Base-by-base conservation (phyloP, 2,888 invertebrate genomes). In the Sipha maydis region DNA sequence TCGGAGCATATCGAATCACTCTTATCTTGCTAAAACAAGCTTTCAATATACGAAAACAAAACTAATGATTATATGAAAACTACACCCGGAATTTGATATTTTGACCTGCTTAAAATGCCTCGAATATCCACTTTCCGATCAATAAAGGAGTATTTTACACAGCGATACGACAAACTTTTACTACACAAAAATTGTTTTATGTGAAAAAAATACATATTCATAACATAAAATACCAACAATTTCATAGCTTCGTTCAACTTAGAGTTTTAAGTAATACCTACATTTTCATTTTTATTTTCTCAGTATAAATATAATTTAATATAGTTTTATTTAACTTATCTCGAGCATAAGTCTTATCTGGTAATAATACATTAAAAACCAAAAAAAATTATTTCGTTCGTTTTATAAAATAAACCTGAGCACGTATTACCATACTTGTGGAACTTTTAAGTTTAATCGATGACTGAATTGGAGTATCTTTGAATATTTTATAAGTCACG, bases 401-500 rank as follows among this genome's bases (percentile, higher is more conserved):
- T 9, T 28, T 69, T 11, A 69, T n/a, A 28, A 69, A 69, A 69
- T 67, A 69, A n/a, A 25, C 69, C 69, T 17, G 3, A 73, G 73
- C 19, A 17, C 25, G 41, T n/a, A 76, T 48, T 14, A 41, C 11
- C 41, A n/a, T 76, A 76, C 5, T 34, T 34, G 31, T 17, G 31
- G 38, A 48, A 77, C 67, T 67, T 75, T 76, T 7, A 11, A 76
- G 28, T 76, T 61, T 8, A 86, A 80, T 86, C 73, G 61, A 86
- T 79, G 56, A 73, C 54, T n/a, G 34, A 78, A 67, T 54, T n/a
- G 69, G 31, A 56, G 73, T 73, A 38, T 71, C 73, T 61, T 41
- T 86, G 80, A 86, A 86, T 80, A 86, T 79, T 86, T 86, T 86
- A 80, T 86, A 61, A 86, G 73, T 80, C 86, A 80, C 86, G 86